Percentiles rank a stretch among this genome's conserved stretches.
Conservation (phyloP, 1,140 invertebrate species). For the Akabosia matsudoensis region DNA sequence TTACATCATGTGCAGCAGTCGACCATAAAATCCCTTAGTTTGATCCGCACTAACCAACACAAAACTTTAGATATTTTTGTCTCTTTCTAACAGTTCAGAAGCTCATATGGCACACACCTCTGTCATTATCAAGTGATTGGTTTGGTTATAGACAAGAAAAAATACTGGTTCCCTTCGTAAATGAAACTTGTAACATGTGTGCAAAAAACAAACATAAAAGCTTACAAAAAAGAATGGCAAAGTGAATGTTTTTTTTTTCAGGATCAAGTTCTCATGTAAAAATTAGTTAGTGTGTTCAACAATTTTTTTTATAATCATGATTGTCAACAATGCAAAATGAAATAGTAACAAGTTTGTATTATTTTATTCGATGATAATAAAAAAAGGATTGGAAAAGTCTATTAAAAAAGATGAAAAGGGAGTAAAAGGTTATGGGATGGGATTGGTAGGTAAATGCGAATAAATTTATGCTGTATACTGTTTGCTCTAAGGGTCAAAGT, state of each 20-base stretch:
- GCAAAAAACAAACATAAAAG: background rate
- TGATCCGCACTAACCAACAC: too few relatives aligned
- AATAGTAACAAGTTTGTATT: background rate
- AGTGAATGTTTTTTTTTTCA: background rate
- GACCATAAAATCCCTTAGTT: too few relatives aligned
- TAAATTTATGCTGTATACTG: background rate
- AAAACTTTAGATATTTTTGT: too few relatives aligned
- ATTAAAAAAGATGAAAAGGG: background rate
- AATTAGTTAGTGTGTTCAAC: background rate
- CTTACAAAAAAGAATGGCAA: background rate
- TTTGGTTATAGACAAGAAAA: too few relatives aligned
- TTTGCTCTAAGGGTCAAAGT: slow-evolving; percentile 9
- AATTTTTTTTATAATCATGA: background rate
- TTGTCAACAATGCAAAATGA: background rate
- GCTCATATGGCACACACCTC: too few relatives aligned
- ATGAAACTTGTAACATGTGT: too few relatives aligned
- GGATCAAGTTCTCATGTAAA: slow-evolving; percentile 1
- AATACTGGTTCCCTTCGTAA: too few relatives aligned
- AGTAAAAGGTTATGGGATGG: background rate
- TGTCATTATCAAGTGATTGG: too few relatives aligned
- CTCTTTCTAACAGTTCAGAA: too few relatives aligned
- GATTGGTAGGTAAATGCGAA: background rate
- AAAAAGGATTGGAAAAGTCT: slow-evolving; percentile 6
- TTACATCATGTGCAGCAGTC: background rate
- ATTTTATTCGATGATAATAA: too few relatives aligned